Conservation (phyloP, 2,888 invertebrate species). For the Eledone cirrhosa region DNA sequence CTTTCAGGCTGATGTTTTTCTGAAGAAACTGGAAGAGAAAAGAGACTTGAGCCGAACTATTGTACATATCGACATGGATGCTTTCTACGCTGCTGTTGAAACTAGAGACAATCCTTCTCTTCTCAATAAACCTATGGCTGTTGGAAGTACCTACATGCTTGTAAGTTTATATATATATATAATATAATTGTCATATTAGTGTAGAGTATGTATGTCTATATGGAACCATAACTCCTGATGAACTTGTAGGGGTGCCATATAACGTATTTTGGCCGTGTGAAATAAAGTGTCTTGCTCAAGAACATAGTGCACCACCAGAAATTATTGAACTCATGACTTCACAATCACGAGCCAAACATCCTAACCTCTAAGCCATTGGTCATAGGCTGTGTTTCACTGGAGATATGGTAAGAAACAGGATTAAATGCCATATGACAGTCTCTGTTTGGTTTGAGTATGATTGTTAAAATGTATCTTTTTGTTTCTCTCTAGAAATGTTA, state of each 20-base stretch:
- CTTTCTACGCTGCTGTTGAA: slow-evolving; percentile 74
- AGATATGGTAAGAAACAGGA: background rate
- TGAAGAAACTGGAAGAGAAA: slow-evolving; percentile 64
- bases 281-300: no score
- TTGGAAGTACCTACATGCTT: slow-evolving; percentile 71
- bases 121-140: slow-evolving; percentile 72
- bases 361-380: no score
- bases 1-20: slow-evolving; percentile 68
- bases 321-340: no score
- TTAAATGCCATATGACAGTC: no score
- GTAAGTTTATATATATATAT: slow-evolving; percentile 52
- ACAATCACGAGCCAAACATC: no score
- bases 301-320: no score
- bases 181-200: background rate
- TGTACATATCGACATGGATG: slow-evolving; percentile 74
- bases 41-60: slow-evolving; percentile 68
- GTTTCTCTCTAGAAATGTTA: background rate
- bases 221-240: no score
- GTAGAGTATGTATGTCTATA: background rate
- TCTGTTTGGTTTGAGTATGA: no score
- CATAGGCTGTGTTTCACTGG: background rate
- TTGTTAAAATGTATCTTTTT: no score
- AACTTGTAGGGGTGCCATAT: no score
- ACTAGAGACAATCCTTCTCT: slow-evolving; percentile 67
- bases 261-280: no score